Evolutionary conservation across 2,113 vertebrate genomes (phyloP).

Genomic region (Cryptoleucopteryx plumbea): DNA sequence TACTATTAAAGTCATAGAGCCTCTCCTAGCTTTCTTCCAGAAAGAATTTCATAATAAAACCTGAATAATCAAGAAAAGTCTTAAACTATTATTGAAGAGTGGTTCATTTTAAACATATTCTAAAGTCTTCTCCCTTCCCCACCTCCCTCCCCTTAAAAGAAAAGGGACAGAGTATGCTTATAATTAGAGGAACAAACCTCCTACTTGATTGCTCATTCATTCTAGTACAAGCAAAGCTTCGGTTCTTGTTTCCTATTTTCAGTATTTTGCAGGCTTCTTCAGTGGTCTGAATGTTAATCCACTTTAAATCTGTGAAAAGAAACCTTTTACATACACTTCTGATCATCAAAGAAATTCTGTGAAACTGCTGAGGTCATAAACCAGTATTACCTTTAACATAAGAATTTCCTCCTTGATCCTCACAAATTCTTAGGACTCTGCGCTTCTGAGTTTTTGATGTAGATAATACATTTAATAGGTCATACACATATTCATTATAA

Average conservation of each 20-base stretch:
- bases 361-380: neutral
- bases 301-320: slow-evolving; percentile 78
- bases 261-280: slow-evolving; percentile 81
- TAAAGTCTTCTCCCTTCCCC: neutral
- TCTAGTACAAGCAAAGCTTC: slow-evolving; percentile 85
- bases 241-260: slow-evolving; percentile 85
- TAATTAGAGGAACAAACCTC: slow-evolving; percentile 72
- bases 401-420: slow-evolving; percentile 82
- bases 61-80: neutral
- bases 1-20: neutral
- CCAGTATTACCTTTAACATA: slow-evolving; percentile 80
- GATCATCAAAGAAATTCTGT: neutral
- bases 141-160: neutral
- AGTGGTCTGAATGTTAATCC: slow-evolving; percentile 80
- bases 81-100: neutral
- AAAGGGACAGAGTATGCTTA: neutral
- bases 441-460: slow-evolving; percentile 76
- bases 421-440: slow-evolving; percentile 78
- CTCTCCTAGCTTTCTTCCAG: neutral
- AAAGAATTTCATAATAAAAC: neutral
- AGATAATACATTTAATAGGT: slow-evolving; percentile 73
- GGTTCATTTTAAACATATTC: neutral
- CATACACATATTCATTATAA: slow-evolving; percentile 88
- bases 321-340: neutral
- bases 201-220: slow-evolving; percentile 90